These are phyloP conservation scores for Entomobrya multifasciata DNA, from an alignment of 2,888 invertebrate genomes.

Conservation along the genomic window DNA sequence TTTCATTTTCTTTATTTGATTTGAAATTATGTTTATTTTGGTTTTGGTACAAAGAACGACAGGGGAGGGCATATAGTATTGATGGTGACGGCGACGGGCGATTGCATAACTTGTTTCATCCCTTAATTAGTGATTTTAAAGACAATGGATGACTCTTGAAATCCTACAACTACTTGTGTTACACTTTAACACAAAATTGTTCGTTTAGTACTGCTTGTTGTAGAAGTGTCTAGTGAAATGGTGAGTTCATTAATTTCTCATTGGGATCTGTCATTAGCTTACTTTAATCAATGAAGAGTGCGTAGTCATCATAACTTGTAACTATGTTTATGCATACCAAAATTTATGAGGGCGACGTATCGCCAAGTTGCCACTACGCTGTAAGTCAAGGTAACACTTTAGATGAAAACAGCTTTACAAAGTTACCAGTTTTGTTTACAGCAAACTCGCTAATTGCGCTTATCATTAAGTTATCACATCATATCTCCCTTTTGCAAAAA, in stretches of 20 bases:
- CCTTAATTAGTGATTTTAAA: too few species aligned
- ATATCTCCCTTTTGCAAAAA: background rate
- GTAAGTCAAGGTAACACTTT: slow-evolving; percentile 47
- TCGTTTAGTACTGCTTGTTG: background rate
- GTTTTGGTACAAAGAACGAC: too few species aligned
- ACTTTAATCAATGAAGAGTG: background rate
- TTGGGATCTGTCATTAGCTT: background rate
- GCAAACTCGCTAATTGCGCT: slow-evolving; percentile 48
- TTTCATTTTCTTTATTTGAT: slow-evolving; percentile 1
- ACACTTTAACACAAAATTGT: background rate
- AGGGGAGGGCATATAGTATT: too few species aligned
- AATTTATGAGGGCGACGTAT: background rate
- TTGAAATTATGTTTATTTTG: too few species aligned
- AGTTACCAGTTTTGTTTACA: background rate
- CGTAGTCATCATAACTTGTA: background rate
- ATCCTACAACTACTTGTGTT: too few species aligned
- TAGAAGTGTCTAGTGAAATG: too few species aligned
- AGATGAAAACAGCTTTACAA: background rate
- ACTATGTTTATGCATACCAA: background rate
- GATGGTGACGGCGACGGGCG: too few species aligned
- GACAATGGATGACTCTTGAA: too few species aligned
- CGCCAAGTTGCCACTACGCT: background rate
- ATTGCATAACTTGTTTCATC: too few species aligned
- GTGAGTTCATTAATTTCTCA: background rate
- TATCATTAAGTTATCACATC: slow-evolving; percentile 33